Evolutionary conservation across 2,797 vertebrate species (phyloP).

Genomic region (Sebastes ruberrimus): DNA sequence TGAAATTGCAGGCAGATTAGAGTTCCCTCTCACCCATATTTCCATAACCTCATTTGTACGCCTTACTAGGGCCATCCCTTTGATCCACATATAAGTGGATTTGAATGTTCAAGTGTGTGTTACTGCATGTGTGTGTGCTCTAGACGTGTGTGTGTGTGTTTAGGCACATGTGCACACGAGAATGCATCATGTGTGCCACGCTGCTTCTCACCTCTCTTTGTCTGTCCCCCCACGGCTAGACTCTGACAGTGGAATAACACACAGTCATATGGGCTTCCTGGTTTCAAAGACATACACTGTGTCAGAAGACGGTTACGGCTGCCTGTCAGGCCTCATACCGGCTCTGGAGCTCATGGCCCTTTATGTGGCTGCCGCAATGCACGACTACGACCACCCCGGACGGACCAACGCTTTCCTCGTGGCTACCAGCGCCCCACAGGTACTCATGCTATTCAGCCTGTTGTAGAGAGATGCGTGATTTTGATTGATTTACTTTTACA

Average conservation of each 20-base stretch:
- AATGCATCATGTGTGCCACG: slow-evolving; percentile 28
- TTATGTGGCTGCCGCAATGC: slow-evolving; percentile 98
- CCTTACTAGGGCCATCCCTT: slow-evolving; percentile 62
- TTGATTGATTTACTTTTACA: background rate
- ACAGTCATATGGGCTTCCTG: slow-evolving; percentile 92
- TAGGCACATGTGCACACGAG: slow-evolving; percentile 8
- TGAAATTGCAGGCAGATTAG: slow-evolving; percentile 77
- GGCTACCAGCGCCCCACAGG: slow-evolving; percentile 93
- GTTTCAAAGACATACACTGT: slow-evolving; percentile 91
- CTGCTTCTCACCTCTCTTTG: slow-evolving; percentile 30
- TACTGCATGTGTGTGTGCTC: background rate
- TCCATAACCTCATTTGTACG: slow-evolving; percentile 74
- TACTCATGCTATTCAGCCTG: slow-evolving; percentile 27
- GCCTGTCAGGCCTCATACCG: slow-evolving; percentile 94
- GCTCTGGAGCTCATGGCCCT: slow-evolving; percentile 97
- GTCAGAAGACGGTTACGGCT: slow-evolving; percentile 91
- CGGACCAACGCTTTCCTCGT: slow-evolving; percentile 98
- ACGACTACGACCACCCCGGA: slow-evolving; percentile 97
- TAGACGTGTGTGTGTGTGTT: background rate
- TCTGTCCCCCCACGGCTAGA: slow-evolving; percentile 78
- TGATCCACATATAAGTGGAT: slow-evolving; percentile 73
- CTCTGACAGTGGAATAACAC: slow-evolving; percentile 94
- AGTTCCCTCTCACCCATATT: slow-evolving; percentile 64
- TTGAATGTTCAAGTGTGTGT: slow-evolving; percentile 41
- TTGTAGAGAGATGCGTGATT: background rate